phyloP scores from a whole-genome alignment of 1,140 invertebrate species.

The Hycleus cichorii region DNA sequence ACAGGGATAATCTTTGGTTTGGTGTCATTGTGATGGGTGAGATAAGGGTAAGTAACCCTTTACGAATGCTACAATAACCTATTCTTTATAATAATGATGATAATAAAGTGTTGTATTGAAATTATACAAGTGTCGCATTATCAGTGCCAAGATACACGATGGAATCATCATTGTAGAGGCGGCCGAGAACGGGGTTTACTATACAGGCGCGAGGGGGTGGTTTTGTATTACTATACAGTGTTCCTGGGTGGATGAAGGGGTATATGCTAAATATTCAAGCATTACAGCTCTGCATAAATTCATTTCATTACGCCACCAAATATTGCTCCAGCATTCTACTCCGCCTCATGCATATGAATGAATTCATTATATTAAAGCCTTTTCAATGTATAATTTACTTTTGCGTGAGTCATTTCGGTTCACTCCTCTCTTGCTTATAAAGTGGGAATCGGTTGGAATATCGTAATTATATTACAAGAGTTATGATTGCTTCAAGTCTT shows the following conservation, averaged over 20 bases:
- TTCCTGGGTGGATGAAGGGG: slow-evolving; percentile 36
- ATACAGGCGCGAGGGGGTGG: background rate
- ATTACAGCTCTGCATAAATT: slow-evolving; percentile 59
- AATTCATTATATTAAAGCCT: slow-evolving; percentile 60
- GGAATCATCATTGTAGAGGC: too few species aligned
- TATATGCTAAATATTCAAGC: slow-evolving; percentile 53
- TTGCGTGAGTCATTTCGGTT: slow-evolving; percentile 56
- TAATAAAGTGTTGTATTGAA: background rate
- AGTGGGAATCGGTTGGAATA: slow-evolving; percentile 32
- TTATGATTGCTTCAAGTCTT: slow-evolving; percentile 27
- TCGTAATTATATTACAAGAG: slow-evolving; percentile 39
- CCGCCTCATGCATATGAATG: slow-evolving; percentile 57
- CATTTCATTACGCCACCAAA: slow-evolving; percentile 58
- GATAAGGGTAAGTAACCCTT: too few species aligned
- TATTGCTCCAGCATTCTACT: slow-evolving; percentile 49
- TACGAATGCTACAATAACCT: too few species aligned
- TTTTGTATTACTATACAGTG: background rate
- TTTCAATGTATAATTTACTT: slow-evolving; percentile 63
- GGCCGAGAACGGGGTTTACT: too few species aligned
- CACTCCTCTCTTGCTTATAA: slow-evolving; percentile 35
- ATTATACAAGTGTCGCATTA: slow-evolving; percentile 11
- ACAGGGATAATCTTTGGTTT: background rate
- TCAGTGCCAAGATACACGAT: background rate
- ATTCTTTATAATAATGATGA: too few species aligned
- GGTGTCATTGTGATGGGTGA: background rate